Base-by-base conservation (phyloP, 2,888 invertebrate genomes). In the Ichneumoninae sp. region DNA sequence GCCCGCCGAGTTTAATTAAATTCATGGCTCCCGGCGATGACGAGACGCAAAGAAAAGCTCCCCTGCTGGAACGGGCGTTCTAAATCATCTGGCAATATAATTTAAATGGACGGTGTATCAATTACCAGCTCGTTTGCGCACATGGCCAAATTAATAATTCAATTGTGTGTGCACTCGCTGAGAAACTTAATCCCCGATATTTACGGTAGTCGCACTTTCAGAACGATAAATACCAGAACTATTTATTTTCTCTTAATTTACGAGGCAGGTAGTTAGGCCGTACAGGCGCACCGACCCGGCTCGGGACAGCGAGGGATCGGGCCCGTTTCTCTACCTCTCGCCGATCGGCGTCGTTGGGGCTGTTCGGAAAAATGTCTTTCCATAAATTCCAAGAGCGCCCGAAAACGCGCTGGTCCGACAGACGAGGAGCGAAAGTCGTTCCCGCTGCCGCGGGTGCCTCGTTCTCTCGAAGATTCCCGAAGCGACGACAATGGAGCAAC, bases 1-100 rank as follows among this genome's bases (percentile, higher is more conserved):
- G 16, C 63, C 16, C 16, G 5, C 16, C n/a, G 52, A 76, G 70
- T 86, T 83, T 76, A 79, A 86, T 86, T 69, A 79, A 83, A 86
- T 83, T 84, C 83, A 83, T 86, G 70, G 69, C 83, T 76, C 47
- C 66, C 6, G 70, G 70, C 77, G 50, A 70, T 44, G 40, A 52
- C 26, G 60, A 36, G n/a, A 36, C 60, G 68, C 40, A 57, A 77
- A 60, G 66, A 83, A 69, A 78, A 57, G 4, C n/a, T 30, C 63
- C 63, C 30, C 30, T 54, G 26, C 47, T 40, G 30, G 50, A 3
- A 30, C 40, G n/a, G n/a, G 50, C 66, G 44, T 44, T 50, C 44
- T 68, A 66, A 78, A 69, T 74, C 78, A 40, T 60, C 19, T 13
- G 22, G 50, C 68, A 50, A 52, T 69, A 74, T 65, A 63, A 52